These are phyloP conservation scores for Polydrusus tereticollis DNA, from an alignment of 2,888 invertebrate species.

Conservation along the genomic window DNA sequence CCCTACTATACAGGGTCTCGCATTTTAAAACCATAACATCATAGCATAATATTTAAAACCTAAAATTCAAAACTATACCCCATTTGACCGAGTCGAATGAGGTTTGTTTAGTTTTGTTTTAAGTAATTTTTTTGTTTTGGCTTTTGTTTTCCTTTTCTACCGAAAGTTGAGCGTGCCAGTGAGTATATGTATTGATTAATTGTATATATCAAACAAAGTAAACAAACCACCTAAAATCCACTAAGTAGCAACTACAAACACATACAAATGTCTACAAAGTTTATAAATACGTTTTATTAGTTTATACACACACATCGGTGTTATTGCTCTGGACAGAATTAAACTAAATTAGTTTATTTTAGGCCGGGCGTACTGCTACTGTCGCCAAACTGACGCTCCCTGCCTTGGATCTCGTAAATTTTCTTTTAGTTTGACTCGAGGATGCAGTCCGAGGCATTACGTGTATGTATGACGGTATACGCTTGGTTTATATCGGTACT, in stretches of 20 bases:
- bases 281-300: slow-evolving; percentile 23
- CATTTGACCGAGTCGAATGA: too few relatives aligned
- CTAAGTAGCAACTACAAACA: neutral
- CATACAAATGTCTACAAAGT: slow-evolving; percentile 12
- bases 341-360: slow-evolving; percentile 41
- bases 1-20: too few relatives aligned
- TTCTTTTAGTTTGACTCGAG: slow-evolving; percentile 30
- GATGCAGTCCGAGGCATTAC: slow-evolving; percentile 28
- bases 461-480: neutral
- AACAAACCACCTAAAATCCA: neutral
- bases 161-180: too few relatives aligned
- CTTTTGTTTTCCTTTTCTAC: too few relatives aligned
- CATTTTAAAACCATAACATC: too few relatives aligned
- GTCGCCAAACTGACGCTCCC: slow-evolving; percentile 42
- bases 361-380: slow-evolving; percentile 30
- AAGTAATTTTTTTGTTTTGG: too few relatives aligned
- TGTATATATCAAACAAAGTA: neutral
- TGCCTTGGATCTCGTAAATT: slow-evolving; percentile 23
- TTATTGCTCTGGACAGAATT: slow-evolving; percentile 40
- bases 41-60: too few relatives aligned
- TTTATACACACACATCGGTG: slow-evolving; percentile 24
- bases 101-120: too few relatives aligned
- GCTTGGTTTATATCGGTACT: neutral
- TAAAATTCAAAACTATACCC: too few relatives aligned
- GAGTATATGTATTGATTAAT: too few relatives aligned